Evolutionary conservation across 2,113 vertebrate species (phyloP).

Genomic region (Neodontobutis hainanensis): DNA sequence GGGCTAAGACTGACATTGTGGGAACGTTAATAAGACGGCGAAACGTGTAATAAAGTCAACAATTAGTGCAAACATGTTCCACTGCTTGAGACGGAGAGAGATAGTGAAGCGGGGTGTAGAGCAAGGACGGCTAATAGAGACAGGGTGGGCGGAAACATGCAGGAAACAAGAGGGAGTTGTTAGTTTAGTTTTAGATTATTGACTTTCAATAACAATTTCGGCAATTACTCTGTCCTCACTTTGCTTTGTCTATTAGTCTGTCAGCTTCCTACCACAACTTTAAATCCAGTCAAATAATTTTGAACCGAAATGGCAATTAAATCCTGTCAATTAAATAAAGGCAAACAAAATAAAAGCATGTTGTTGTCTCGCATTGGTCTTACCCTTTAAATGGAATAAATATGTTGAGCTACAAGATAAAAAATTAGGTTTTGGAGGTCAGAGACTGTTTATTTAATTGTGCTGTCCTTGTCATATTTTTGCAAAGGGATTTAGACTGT

Average conservation of each 20-base stretch:
- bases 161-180: slow-evolving; percentile 44
- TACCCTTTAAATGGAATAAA: no score
- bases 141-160: slow-evolving; percentile 12
- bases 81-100: slow-evolving; percentile 71
- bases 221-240: slow-evolving; percentile 64
- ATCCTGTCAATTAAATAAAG: neutral
- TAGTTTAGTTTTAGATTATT: slow-evolving; percentile 73
- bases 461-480: slow-evolving; percentile 47
- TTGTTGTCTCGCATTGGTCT: no score
- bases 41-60: slow-evolving; percentile 83
- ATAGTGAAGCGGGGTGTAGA: slow-evolving; percentile 61
- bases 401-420: no score
- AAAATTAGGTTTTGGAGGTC: no score
- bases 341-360: no score
- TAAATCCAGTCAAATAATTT: slow-evolving; percentile 50
- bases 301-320: slow-evolving; percentile 63
- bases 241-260: slow-evolving; percentile 56
- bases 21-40: slow-evolving; percentile 73
- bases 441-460: slow-evolving; percentile 42
- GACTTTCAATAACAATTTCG: slow-evolving; percentile 70
- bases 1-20: slow-evolving; percentile 60
- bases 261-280: slow-evolving; percentile 50
- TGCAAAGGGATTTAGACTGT: slow-evolving; percentile 15
- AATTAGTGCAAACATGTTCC: slow-evolving; percentile 81
- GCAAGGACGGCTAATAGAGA: slow-evolving; percentile 70